Conservation (phyloP, 2,797 vertebrate species). For the Champsocephalus esox region DNA sequence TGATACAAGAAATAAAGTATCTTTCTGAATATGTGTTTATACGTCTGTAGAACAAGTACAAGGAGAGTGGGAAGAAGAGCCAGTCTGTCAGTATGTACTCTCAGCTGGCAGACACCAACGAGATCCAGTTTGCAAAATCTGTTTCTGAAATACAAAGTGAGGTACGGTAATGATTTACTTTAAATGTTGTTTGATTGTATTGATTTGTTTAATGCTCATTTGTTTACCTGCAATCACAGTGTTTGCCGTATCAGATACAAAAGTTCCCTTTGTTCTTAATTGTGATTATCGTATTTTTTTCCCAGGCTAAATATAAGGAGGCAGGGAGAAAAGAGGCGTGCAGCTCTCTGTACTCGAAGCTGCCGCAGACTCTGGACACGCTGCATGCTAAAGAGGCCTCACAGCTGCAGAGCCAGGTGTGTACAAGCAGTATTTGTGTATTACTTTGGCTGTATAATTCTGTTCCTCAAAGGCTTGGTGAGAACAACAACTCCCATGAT, state of each 20-base stretch:
- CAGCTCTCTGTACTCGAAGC: constrained; percentile 87
- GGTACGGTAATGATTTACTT: constrained; percentile 70
- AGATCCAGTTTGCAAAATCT: constrained; percentile 89
- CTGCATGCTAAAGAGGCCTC: constrained; percentile 87
- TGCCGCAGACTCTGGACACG: constrained; percentile 91
- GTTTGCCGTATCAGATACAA: background rate
- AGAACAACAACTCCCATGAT: too few species aligned
- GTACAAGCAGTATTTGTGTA: background rate
- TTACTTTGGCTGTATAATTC: too few species aligned
- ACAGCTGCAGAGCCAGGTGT: constrained; percentile 91
- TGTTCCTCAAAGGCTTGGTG: too few species aligned
- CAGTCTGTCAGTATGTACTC: constrained; percentile 87
- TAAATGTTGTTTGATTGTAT: background rate
- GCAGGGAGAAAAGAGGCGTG: constrained; percentile 81
- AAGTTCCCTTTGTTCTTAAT: background rate
- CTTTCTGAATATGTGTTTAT: background rate
- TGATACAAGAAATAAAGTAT: background rate
- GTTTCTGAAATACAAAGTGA: constrained; percentile 89
- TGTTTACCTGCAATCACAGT: background rate
- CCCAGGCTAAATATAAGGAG: constrained; percentile 90
- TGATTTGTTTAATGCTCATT: background rate
- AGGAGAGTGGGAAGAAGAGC: constrained; percentile 84
- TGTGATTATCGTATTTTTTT: background rate
- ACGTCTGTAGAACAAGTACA: constrained; percentile 82
- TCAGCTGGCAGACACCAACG: constrained; percentile 89